Base-by-base conservation (phyloP, 1,140 invertebrate species). In the Heterodera carotae region DNA sequence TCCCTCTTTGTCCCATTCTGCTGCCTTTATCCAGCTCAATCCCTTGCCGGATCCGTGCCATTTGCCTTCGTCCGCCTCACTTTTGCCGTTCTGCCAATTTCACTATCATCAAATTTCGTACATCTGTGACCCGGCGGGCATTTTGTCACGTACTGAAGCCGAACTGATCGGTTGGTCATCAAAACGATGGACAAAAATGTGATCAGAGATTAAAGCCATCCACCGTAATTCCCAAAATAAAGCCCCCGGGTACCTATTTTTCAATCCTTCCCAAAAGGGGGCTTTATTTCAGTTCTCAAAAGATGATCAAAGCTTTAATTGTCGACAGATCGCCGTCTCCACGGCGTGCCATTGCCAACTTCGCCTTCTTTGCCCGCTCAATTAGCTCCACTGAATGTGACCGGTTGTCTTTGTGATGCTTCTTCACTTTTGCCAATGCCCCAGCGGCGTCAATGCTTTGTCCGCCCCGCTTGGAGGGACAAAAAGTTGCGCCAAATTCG, bases 81-180 rank as follows among this genome's bases (percentile, higher is more conserved):
- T 67, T 25, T 34, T 64, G 15, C 31, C 60, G 1, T 75, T 75
- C 31, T 75, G 74, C 60, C 74, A 75, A 31, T 33, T 67, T 34
- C 74, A 31, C 48, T 75, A 75, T 31, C 74, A 75, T 29, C 60
- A 75, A 67, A 48, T 75, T 15, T 6, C 60, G 39, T 70, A 36
- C 29, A 36, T 75, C 22, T 75, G 74, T 53, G 74, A 75, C 48
- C 74, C 74, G 2, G 74, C 56, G n/a, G 60, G 60, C 31, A 67
- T 75, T 29, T 43, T 75, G 27, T 67, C 60, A 12, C 36, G 74
- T 12, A 75, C 74, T 27, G 74, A 75, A 48, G 74, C 60, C 31
- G 74, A 75, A 43, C n/a, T 75, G 31, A 75, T 75, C n/a, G 64
- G 74, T 73, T 15, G 64, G 27, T 48, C 34, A 29, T 8, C 59